Evolutionary conservation across 1,140 invertebrate genomes (phyloP).

Genomic region (Microplitis demolitor): DNA sequence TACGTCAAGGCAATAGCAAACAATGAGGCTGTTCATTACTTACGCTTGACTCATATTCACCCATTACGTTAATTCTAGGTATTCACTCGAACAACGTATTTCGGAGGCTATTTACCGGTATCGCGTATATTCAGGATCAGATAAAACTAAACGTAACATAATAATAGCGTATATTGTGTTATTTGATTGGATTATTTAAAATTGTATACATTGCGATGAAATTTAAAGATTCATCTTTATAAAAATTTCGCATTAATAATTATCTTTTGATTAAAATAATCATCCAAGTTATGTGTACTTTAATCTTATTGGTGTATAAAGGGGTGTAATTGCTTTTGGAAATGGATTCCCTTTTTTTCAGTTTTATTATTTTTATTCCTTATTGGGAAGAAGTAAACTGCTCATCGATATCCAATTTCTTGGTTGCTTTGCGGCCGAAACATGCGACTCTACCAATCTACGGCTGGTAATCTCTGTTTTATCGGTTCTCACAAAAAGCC

Average conservation of each 20-base stretch:
- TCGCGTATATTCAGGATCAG: slow-evolving; percentile 7
- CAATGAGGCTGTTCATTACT: slow-evolving; percentile 48
- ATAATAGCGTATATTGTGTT: neutral
- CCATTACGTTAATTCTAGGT: slow-evolving; percentile 37
- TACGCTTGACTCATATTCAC: slow-evolving; percentile 32
- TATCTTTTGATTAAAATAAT: slow-evolving; percentile 8
- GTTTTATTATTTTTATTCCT: neutral
- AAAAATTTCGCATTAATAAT: slow-evolving; percentile 3
- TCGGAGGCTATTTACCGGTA: slow-evolving; percentile 14
- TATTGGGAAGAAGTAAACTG: neutral
- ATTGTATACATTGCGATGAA: neutral
- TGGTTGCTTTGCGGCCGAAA: slow-evolving; percentile 33
- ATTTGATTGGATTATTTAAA: slow-evolving; percentile 1
- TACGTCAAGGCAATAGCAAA: slow-evolving; percentile 44
- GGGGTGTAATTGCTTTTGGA: slow-evolving; percentile 1
- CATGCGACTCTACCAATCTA: slow-evolving; percentile 24
- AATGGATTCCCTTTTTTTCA: neutral
- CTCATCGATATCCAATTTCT: slow-evolving; percentile 46
- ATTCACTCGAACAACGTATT: slow-evolving; percentile 23
- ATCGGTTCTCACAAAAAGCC: slow-evolving; percentile 45
- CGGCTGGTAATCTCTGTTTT: slow-evolving; percentile 46
- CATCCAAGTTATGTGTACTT: neutral
- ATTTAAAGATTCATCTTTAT: neutral
- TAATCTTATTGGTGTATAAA: neutral
- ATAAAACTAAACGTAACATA: neutral